Evolutionary conservation across 2,113 vertebrate species (phyloP), one percentile per base, ranked within the genome.

Genomic region (Vulpes vulpes): DNA sequence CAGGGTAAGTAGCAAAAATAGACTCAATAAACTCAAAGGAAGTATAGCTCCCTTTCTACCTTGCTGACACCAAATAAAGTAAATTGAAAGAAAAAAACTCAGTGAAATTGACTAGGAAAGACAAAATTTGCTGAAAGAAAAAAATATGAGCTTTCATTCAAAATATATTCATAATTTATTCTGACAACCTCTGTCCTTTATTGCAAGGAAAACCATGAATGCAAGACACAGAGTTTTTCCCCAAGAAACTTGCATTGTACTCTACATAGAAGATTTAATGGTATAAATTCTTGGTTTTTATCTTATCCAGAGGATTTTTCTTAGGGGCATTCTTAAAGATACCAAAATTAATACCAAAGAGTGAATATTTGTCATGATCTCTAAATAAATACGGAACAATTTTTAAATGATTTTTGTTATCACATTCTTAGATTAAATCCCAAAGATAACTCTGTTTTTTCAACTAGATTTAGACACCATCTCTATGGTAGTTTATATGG

Each of bases 321-420:
- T 71, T 69, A 3, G 55, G 19, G 51, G 12, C 6, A 74, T 79
- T 88, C 38, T 87, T 67, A 51, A 83, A 71, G 15, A 73, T 20
- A 82, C 2, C 12, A 79, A 79, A 79, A 78, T 64, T 83, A 93
- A 95, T 49, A 35, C 17, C 43, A 82, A 60, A 53, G 15, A 88
- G 0, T 62, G 10, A 81, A 30, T 55, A 51, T 76, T 89, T 96
- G 15, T 20, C 35, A 71, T n/a, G 14, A 53, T 92, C 43, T 91
- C 64, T 76, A 65, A 91, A 87, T 55, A 64, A 91, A 16, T 53
- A 27, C 5, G 32, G 53, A 32, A 74, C 51, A 53, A 32, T 59
- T 91, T 91, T 86, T 89, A 60, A 55, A 67, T 90, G 35, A 43
- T 23, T 95, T 89, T 62, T 65, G 60, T 78, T 32, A n/a, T 89